Evolutionary conservation across 2,113 vertebrate species (phyloP), one percentile per base, ranked within the genome.

Genomic region (Myotis lucifugus): DNA sequence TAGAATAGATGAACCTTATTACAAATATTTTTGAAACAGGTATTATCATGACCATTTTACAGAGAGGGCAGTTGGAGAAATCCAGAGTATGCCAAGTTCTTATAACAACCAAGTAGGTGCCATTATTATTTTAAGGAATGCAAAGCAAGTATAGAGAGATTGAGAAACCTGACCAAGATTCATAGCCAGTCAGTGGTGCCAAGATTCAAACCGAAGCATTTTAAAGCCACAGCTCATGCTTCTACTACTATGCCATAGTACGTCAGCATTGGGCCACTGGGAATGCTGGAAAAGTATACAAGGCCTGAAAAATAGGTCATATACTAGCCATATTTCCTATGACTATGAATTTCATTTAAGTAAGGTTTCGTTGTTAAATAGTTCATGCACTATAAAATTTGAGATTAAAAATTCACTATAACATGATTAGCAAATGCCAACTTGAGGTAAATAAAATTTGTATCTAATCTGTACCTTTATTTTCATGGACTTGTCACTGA

Each of bases 401-500:
- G 72, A 88, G 29, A 76, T 21, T 66, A 81, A 93, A 95, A 91
- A 37, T 84, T 94, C 37, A 79, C 23, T 85, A 3, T 94, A 48
- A 78, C 13, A 27, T 73, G 27, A 74, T 88, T 88, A 89, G 61
- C 77, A 72, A 93, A 69, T 93, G n/a, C n/a, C 46, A 82, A 32
- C 34, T 93, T 93, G 70, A 97, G 19, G 25, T 40, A 67, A 90
- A 66, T 72, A 76, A 84, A 85, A 79, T 29, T 82, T 70, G 1
- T 82, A 42, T 29, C 27, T 76, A 61, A 89, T 77, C 70, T 54
- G 8, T 73, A 40, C 70, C 34, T 82, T 94, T 50, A 46, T 50
- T 42, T 85, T 88, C 78, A 64, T 93, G 73, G 25, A 42, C 67
- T 96, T 84, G 61, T 7, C 77, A 56, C 70, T 91, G 59, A 95